Evolutionary conservation across 2,888 invertebrate species (phyloP).

Genomic region (Drosophila neotestacea): DNA sequence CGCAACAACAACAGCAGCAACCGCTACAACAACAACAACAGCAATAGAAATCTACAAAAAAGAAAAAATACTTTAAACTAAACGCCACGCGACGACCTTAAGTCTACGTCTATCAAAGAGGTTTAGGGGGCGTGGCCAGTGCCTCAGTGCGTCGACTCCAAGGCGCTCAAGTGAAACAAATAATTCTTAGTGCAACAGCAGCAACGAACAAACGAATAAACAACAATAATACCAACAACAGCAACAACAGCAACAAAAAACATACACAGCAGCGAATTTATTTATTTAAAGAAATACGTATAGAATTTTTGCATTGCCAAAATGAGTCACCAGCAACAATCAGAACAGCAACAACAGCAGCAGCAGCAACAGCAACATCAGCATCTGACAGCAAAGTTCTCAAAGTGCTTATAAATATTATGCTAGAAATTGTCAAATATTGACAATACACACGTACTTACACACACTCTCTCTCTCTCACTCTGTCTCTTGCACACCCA

Average conservation of each 20-base stretch:
- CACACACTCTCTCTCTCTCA: conserved; percentile 15
- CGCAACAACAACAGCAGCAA: conserved; percentile 40
- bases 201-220: conserved; percentile 25
- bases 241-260: conserved; percentile 37
- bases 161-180: conserved; percentile 74
- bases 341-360: conserved; percentile 30
- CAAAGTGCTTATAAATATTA: conserved; percentile 68
- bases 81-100: conserved; percentile 79
- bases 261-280: conserved; percentile 39
- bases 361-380: conserved; percentile 33
- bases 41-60: neutral
- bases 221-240: conserved; percentile 22
- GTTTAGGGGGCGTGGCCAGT: conserved; percentile 65
- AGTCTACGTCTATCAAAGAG: conserved; percentile 56
- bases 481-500: conserved; percentile 42
- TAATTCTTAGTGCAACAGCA: conserved; percentile 48
- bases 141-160: conserved; percentile 70
- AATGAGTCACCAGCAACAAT: conserved; percentile 61
- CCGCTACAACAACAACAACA: neutral
- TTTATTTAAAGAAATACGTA: conserved; percentile 58
- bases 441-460: conserved; percentile 40
- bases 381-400: conserved; percentile 34
- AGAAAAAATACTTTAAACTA: conserved; percentile 32
- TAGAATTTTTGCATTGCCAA: conserved; percentile 54
- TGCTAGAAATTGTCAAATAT: conserved; percentile 59